These are phyloP conservation scores for Catharus bicknelli DNA, from an alignment of 2,113 vertebrate genomes.

Conservation along the genomic window DNA sequence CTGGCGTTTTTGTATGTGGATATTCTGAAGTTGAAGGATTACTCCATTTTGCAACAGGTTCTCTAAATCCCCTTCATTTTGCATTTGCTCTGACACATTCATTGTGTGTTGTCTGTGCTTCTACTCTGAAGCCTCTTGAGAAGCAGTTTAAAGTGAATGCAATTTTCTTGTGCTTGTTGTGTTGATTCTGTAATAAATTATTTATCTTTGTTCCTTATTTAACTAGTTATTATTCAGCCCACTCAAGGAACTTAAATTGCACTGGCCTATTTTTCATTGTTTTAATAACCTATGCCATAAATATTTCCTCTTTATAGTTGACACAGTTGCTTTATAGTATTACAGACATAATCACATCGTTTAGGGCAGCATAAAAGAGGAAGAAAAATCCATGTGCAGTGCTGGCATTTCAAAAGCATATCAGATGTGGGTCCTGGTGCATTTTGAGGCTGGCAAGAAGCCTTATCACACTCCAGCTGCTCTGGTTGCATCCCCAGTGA, in stretches of 20 bases:
- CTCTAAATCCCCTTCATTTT: not conserved
- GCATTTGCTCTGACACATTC: not conserved
- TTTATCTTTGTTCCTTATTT: constrained; percentile 9
- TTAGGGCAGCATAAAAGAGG: not conserved
- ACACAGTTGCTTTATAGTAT: not conserved
- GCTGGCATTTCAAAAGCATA: not conserved
- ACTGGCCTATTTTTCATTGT: constrained; percentile 5
- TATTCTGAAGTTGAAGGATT: not conserved
- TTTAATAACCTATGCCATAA: constrained; percentile 11
- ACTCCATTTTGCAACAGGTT: not conserved
- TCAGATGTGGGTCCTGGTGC: not conserved
- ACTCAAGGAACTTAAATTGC: not conserved
- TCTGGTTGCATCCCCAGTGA: not conserved
- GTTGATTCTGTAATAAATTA: constrained; percentile 17
- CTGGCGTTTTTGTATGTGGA: not conserved
- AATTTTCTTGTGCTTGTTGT: not conserved
- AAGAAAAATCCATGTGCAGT: not conserved
- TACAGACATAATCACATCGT: not conserved
- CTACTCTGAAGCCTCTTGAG: not conserved
- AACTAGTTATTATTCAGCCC: constrained; percentile 12
- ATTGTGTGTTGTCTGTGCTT: not conserved
- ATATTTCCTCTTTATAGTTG: constrained; percentile 11
- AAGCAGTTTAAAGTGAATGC: not conserved
- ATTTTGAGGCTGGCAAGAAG: not conserved
- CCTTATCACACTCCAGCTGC: not conserved